phyloP scores from a whole-genome alignment of 2,888 invertebrate genomes.

The Podotricha telesiphe region DNA sequence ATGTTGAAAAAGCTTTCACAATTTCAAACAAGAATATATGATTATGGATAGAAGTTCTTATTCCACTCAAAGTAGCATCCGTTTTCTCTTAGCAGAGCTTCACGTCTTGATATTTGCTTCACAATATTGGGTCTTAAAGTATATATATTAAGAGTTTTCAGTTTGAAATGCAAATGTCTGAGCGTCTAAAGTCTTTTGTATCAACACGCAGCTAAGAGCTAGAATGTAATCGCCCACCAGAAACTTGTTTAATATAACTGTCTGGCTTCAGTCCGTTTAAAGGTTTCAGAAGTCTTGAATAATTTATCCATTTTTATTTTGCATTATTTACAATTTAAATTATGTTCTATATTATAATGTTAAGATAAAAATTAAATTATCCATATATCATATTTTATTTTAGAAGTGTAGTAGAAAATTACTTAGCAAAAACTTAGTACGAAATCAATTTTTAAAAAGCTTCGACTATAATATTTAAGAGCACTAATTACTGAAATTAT shows the following conservation, averaged over 20 bases:
- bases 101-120: constrained; percentile 48
- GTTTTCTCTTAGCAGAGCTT: constrained; percentile 78
- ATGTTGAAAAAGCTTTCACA: constrained; percentile 47
- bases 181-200: constrained; percentile 58
- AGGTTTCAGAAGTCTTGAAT: constrained; percentile 23
- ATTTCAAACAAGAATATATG: constrained; percentile 68
- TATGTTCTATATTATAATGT: background rate
- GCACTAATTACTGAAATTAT: too few species aligned
- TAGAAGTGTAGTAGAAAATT: too few species aligned
- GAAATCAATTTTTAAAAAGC: too few species aligned
- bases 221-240: constrained; percentile 47
- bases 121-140: constrained; percentile 38
- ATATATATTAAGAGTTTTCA: constrained; percentile 48
- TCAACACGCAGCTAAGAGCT: constrained; percentile 56
- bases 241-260: constrained; percentile 28
- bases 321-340: background rate
- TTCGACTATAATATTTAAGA: too few species aligned
- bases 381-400: too few species aligned
- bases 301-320: constrained; percentile 9
- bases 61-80: constrained; percentile 80
- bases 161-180: constrained; percentile 53
- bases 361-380: too few species aligned
- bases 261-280: constrained; percentile 24
- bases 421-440: too few species aligned
- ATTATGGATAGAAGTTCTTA: constrained; percentile 79